Percentiles rank a stretch among this genome's conserved stretches.
phyloP scores from a whole-genome alignment of 92 coral and sea anemone genomes.

The Meandrina meandrites region DNA sequence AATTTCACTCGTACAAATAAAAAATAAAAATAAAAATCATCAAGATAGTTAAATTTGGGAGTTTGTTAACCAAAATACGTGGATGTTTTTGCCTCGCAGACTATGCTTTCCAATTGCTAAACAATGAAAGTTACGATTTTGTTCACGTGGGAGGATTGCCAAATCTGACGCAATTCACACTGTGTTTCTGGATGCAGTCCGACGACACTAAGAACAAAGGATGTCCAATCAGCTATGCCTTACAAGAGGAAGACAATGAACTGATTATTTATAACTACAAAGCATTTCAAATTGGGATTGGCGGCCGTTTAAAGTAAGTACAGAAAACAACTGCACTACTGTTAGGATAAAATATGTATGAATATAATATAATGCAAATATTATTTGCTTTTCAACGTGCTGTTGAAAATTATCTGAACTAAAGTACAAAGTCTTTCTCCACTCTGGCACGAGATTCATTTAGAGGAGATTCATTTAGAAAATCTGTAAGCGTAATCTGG shows the following conservation, averaged over 20 bases:
- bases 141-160: constrained; percentile 25
- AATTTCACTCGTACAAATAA: too few species aligned
- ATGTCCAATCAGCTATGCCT: constrained; percentile 38
- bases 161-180: constrained; percentile 36
- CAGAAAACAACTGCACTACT: too few species aligned
- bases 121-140: constrained; percentile 14
- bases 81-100: neutral
- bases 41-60: too few species aligned
- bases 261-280: constrained; percentile 12
- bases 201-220: constrained; percentile 11
- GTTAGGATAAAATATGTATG: too few species aligned
- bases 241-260: constrained; percentile 17
- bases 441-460: too few species aligned
- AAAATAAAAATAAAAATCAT: too few species aligned
- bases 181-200: constrained; percentile 51
- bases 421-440: too few species aligned
- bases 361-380: too few species aligned
- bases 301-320: neutral
- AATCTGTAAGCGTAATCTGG: too few species aligned
- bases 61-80: neutral
- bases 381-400: too few species aligned
- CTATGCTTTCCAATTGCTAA: constrained; percentile 17
- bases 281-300: neutral
- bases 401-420: too few species aligned
- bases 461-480: too few species aligned